Evolutionary conservation across 2,888 invertebrate genomes (phyloP).

Genomic region (Cinara cedri): DNA sequence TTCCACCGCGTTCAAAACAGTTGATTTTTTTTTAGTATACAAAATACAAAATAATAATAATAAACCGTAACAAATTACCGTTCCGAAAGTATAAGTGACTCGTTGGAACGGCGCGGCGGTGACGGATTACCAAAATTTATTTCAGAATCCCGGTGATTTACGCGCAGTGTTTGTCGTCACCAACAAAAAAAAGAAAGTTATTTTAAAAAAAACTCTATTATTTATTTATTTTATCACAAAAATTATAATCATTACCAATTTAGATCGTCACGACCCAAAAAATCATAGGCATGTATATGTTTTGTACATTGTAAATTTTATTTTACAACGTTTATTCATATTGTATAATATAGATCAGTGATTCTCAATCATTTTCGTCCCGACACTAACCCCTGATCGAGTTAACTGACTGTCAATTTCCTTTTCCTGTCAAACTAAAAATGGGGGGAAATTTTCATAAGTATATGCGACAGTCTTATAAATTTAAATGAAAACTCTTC

Average conservation of each 20-base stretch:
- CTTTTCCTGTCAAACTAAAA: no score
- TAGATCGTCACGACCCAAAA: not conserved
- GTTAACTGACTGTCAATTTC: no score
- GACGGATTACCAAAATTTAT: conserved; percentile 51
- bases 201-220: not conserved
- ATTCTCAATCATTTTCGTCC: no score
- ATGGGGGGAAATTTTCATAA: no score
- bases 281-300: not conserved
- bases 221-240: not conserved
- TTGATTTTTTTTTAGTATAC: conserved; percentile 6
- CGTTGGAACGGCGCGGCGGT: conserved; percentile 17
- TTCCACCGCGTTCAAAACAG: conserved; percentile 10
- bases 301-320: no score
- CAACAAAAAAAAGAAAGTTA: not conserved
- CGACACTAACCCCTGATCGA: no score
- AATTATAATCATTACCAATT: no score
- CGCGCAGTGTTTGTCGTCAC: conserved; percentile 17
- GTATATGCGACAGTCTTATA: no score
- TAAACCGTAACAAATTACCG: conserved; percentile 43
- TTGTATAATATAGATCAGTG: no score
- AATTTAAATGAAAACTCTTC: no score
- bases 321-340: not conserved
- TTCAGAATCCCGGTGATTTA: conserved; percentile 21
- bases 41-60: conserved; percentile 17
- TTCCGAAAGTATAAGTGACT: conserved; percentile 45